phyloP scores from a whole-genome alignment of 2,113 vertebrate genomes.

The Riparia riparia region DNA sequence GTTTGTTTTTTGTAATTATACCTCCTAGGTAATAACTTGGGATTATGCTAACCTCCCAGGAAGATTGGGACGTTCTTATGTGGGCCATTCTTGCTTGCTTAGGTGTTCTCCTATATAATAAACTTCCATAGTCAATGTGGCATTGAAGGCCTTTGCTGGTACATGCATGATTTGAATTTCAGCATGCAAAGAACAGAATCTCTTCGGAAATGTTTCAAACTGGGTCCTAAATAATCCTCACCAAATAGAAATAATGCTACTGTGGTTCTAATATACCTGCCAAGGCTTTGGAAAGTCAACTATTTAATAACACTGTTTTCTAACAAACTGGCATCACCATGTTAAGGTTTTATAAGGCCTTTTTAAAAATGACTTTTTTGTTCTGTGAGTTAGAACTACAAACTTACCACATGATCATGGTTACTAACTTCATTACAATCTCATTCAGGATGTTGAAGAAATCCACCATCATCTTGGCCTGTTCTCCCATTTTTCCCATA shows the following conservation, averaged over 20 bases:
- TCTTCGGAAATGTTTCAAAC: background rate
- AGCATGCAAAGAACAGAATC: background rate
- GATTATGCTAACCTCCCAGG: background rate
- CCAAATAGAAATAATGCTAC: background rate
- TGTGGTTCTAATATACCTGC: background rate
- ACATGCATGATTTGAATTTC: background rate
- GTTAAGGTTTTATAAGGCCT: background rate
- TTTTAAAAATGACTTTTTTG: background rate
- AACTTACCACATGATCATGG: constrained; percentile 99
- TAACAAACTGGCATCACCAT: background rate
- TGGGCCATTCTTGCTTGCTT: background rate
- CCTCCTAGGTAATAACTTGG: background rate
- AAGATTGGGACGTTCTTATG: background rate
- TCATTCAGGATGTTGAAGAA: constrained; percentile 99
- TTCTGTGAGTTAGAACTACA: background rate
- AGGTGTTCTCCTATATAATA: background rate
- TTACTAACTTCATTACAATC: constrained; percentile 98
- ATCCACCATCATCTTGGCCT: constrained; percentile 96
- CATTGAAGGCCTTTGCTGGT: background rate
- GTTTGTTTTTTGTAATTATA: background rate
- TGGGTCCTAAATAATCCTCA: background rate
- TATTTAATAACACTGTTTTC: background rate
- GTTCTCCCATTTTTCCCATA: constrained; percentile 99
- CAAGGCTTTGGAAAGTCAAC: background rate
- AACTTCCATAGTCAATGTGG: background rate